phyloP scores from a whole-genome alignment of 2,888 invertebrate genomes.

The Lampropteryx suffumata region DNA sequence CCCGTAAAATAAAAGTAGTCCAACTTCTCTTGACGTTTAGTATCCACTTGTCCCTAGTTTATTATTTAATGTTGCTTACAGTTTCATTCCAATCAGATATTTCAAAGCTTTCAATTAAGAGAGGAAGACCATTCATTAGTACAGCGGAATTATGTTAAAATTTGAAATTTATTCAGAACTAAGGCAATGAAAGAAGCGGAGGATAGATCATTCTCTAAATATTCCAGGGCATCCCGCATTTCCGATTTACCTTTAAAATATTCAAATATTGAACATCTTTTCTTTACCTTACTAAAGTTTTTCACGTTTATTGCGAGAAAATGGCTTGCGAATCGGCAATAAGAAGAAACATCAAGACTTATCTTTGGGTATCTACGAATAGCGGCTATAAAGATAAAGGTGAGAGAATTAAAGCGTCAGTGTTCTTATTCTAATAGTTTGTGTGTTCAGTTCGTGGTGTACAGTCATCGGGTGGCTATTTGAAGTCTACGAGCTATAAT shows the following conservation, averaged over 20 bases:
- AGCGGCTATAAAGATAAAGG: constrained; percentile 30
- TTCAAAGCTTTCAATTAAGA: constrained; percentile 17
- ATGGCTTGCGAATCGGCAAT: constrained; percentile 54
- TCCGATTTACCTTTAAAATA: constrained; percentile 36
- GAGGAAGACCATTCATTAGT: constrained; percentile 8
- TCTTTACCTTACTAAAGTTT: constrained; percentile 38
- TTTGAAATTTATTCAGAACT: constrained; percentile 1
- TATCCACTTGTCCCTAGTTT: constrained; percentile 18
- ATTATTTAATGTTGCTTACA: constrained; percentile 14
- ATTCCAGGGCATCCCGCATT: constrained; percentile 18
- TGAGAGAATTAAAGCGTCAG: neutral
- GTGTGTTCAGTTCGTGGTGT: too few relatives aligned
- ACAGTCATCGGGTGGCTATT: too few relatives aligned
- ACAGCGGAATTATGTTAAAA: constrained; percentile 3
- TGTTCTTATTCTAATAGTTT: constrained; percentile 1
- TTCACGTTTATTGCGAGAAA: constrained; percentile 44
- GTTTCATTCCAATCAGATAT: constrained; percentile 13
- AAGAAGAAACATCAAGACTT: constrained; percentile 46
- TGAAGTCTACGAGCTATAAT: constrained; percentile 4
- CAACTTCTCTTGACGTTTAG: constrained; percentile 11
- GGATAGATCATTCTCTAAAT: constrained; percentile 24
- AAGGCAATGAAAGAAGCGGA: too few relatives aligned
- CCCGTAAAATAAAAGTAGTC: constrained; percentile 12
- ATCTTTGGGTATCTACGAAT: constrained; percentile 46
- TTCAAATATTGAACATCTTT: constrained; percentile 44